Evolutionary conservation across 2,888 invertebrate genomes (phyloP).

Genomic region (Steinernema carpocapsae): DNA sequence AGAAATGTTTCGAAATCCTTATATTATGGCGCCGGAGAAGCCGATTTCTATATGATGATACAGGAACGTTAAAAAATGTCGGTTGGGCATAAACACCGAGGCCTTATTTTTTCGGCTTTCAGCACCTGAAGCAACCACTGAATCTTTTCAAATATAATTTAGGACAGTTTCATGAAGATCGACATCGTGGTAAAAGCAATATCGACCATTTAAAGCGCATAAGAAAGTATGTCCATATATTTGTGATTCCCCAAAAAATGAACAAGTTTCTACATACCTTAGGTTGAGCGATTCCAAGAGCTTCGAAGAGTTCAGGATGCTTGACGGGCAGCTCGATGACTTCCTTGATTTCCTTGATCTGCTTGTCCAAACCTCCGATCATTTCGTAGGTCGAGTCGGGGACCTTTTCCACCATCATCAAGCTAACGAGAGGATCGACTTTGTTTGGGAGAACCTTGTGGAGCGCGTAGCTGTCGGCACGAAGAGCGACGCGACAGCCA

Average conservation of each 20-base stretch:
- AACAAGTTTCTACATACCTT: too few relatives aligned
- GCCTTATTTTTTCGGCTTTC: background rate
- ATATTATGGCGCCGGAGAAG: too few relatives aligned
- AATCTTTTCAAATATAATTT: background rate
- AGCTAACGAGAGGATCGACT: slow-evolving; percentile 94
- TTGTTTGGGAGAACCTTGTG: slow-evolving; percentile 99
- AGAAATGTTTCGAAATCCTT: too few relatives aligned
- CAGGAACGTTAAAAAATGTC: background rate
- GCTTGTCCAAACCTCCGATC: slow-evolving; percentile 98
- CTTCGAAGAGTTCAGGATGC: slow-evolving; percentile 99
- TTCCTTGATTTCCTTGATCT: slow-evolving; percentile 99
- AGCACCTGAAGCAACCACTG: slow-evolving; percentile 24
- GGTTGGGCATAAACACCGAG: slow-evolving; percentile 12
- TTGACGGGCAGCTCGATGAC: slow-evolving; percentile 98
- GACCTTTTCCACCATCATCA: slow-evolving; percentile 99
- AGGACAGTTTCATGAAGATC: too few relatives aligned
- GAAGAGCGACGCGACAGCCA: slow-evolving; percentile 92
- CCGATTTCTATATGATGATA: too few relatives aligned
- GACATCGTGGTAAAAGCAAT: background rate
- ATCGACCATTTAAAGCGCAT: too few relatives aligned
- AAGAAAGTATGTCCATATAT: too few relatives aligned
- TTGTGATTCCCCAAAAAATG: too few relatives aligned
- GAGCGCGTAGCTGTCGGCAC: slow-evolving; percentile 96
- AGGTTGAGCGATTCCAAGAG: slow-evolving; percentile 96
- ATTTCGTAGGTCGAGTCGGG: slow-evolving; percentile 99